phyloP scores from a whole-genome alignment of 2,797 vertebrate species.

The Anabacerthia variegaticeps region DNA sequence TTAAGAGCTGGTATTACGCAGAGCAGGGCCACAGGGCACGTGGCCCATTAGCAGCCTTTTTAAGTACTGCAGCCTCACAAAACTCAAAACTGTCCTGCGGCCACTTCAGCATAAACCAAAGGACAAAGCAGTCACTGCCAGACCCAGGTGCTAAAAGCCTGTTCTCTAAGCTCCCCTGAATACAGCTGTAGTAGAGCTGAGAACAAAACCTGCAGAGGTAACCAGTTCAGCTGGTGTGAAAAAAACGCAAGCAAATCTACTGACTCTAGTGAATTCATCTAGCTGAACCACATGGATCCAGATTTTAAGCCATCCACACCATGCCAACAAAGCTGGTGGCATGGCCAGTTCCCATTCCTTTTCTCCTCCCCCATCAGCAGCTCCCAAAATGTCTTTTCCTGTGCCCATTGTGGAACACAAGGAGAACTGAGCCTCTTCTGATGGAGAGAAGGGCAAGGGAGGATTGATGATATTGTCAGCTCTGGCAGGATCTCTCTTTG shows the following conservation, averaged over 20 bases:
- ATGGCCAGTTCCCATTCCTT: neutral
- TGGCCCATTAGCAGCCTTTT: neutral
- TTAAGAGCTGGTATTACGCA: neutral
- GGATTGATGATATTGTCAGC: neutral
- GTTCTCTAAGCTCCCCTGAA: neutral
- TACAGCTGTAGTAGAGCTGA: neutral
- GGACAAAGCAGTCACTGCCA: neutral
- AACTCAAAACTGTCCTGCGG: neutral
- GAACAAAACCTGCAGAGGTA: neutral
- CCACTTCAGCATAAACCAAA: neutral
- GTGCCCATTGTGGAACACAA: neutral
- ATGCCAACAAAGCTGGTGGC: neutral
- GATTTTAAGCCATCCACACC: neutral
- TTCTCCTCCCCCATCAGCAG: neutral
- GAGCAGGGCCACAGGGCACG: neutral
- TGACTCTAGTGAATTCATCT: neutral
- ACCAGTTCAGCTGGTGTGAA: neutral
- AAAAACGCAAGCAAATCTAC: neutral
- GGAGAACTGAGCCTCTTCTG: neutral
- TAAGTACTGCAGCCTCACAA: neutral
- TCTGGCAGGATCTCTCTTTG: neutral
- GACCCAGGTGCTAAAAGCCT: neutral
- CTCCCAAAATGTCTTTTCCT: neutral
- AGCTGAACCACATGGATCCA: neutral
- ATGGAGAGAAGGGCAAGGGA: neutral